These are phyloP conservation scores for Poecilia gillii DNA, from an alignment of 2,797 vertebrate genomes.

Conservation along the genomic window DNA sequence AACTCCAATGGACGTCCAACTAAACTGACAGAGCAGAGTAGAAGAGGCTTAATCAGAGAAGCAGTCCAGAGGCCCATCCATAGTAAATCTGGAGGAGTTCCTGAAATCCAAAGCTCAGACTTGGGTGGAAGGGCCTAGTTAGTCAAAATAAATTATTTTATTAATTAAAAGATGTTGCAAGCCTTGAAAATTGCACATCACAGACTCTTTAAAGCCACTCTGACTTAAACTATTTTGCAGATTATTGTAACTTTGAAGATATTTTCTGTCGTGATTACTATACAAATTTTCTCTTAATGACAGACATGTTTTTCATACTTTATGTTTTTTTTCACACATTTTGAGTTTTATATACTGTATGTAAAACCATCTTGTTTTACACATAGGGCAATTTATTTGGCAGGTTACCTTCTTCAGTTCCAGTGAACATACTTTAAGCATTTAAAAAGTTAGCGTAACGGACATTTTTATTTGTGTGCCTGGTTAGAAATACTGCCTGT, in stretches of 20 bases:
- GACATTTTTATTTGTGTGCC: constrained; percentile 38
- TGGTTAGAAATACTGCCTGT: constrained; percentile 45
- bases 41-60: neutral
- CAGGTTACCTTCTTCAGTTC: neutral
- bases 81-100: neutral
- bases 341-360: neutral
- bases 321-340: neutral
- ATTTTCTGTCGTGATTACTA: neutral
- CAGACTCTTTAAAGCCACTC: no score
- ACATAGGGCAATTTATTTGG: neutral
- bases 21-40: neutral
- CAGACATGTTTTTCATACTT: no score
- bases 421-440: neutral
- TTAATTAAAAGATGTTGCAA: neutral
- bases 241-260: neutral
- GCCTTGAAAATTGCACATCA: neutral
- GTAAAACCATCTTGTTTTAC: neutral
- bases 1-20: neutral
- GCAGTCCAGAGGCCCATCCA: neutral
- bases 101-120: neutral
- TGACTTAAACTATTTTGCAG: neutral
- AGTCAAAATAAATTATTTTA: neutral
- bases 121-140: neutral
- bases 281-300: neutral
- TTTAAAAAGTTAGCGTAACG: neutral